Percentiles rank a stretch among this genome's conserved stretches.
Conservation (phyloP, 2,888 invertebrate genomes). For the Endotricha flammealis region DNA sequence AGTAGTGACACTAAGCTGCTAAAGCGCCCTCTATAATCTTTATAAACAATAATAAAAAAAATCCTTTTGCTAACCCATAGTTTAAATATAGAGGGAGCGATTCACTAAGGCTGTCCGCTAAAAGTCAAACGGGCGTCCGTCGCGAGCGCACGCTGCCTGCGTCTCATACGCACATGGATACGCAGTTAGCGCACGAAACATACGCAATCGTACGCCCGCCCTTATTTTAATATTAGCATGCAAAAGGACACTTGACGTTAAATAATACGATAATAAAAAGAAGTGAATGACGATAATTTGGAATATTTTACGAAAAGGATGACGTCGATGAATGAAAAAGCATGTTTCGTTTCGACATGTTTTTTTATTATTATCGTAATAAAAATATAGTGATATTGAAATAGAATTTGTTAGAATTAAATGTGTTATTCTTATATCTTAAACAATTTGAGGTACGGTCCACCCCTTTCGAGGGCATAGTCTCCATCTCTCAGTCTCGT, state of each 20-base stretch:
- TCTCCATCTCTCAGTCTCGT: constrained; percentile 71
- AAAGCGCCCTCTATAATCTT: too few relatives aligned
- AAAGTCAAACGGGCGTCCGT: too few relatives aligned
- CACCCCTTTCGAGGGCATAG: constrained; percentile 65
- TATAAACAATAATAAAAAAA: too few relatives aligned
- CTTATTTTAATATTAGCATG: constrained; percentile 51
- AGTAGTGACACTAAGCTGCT: too few relatives aligned
- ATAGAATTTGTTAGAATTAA: constrained; percentile 29
- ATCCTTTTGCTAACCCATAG: too few relatives aligned
- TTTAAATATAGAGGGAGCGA: too few relatives aligned
- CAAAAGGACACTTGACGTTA: constrained; percentile 57
- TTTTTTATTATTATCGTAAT: constrained; percentile 58
- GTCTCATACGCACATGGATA: too few relatives aligned
- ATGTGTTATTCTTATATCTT: constrained; percentile 64
- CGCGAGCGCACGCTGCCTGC: too few relatives aligned
- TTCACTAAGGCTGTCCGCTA: too few relatives aligned
- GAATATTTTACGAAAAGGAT: constrained; percentile 35
- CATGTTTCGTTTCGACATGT: constrained; percentile 55
- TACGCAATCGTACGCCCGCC: not conserved
- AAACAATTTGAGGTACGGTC: constrained; percentile 73
- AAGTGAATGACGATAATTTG: constrained; percentile 72
- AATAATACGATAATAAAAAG: constrained; percentile 43
- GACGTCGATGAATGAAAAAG: constrained; percentile 69
- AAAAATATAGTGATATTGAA: constrained; percentile 50
- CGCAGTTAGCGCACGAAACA: too few relatives aligned